A percentile compares a stretch with the other conserved stretches of the same genome.
Evolutionary conservation across 2,888 invertebrate species (phyloP).

Genomic region (Chaitophorus viminalis): DNA sequence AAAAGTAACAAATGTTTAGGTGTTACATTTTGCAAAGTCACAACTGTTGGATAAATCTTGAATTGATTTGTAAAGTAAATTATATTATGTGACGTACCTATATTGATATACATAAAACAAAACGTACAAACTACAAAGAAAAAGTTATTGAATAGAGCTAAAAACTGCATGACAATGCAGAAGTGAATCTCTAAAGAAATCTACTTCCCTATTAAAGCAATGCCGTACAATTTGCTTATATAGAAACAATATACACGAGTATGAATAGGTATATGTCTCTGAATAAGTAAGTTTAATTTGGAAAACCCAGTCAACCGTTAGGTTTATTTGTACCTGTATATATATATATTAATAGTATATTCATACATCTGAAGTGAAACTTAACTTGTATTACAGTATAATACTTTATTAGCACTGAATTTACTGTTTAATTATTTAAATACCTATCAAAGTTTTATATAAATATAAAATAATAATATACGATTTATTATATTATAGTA

Average conservation of each 20-base stretch:
- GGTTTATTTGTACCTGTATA: neutral
- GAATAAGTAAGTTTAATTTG: neutral
- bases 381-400: neutral
- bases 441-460: neutral
- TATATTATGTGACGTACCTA: slow-evolving; percentile 15
- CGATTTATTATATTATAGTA: too few relatives aligned
- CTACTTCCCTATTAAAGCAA: slow-evolving; percentile 26
- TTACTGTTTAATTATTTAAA: neutral
- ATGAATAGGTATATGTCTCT: neutral
- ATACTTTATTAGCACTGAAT: neutral
- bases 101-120: slow-evolving; percentile 42
- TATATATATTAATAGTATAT: neutral
- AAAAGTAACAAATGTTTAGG: slow-evolving; percentile 21
- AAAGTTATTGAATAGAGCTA: slow-evolving; percentile 37
- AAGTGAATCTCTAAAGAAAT: slow-evolving; percentile 46
- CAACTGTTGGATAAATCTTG: slow-evolving; percentile 28
- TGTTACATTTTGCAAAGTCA: slow-evolving; percentile 39
- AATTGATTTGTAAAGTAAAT: slow-evolving; percentile 32
- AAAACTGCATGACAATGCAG: slow-evolving; percentile 45
- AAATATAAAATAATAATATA: too few relatives aligned
- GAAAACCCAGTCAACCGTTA: neutral
- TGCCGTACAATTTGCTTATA: neutral
- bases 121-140: slow-evolving; percentile 21
- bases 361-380: neutral
- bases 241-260: slow-evolving; percentile 14